Conservation (phyloP, 2,797 vertebrate species). For the Thaleichthys pacificus region DNA sequence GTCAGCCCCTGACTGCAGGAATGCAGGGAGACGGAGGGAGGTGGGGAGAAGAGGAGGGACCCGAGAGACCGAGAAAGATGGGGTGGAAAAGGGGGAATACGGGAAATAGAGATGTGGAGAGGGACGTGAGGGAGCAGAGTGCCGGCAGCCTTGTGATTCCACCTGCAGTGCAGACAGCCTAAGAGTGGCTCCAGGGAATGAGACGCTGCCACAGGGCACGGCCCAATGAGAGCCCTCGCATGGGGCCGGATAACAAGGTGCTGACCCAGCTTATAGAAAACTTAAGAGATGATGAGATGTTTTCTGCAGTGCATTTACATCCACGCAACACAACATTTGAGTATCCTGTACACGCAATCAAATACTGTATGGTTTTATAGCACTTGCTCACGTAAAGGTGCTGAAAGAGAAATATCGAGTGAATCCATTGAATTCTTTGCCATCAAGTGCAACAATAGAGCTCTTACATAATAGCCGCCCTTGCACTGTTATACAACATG, state of each 20-base stretch:
- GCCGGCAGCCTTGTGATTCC: slow-evolving; percentile 37
- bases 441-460: too few relatives aligned
- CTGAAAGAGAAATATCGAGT: too few relatives aligned
- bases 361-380: too few relatives aligned
- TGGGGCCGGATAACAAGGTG: neutral
- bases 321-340: too few relatives aligned
- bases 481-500: neutral
- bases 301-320: too few relatives aligned
- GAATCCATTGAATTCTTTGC: too few relatives aligned
- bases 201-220: slow-evolving; percentile 15
- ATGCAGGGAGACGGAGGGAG: neutral
- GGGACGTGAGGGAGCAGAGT: neutral
- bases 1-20: slow-evolving; percentile 58
- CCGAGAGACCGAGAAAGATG: neutral
- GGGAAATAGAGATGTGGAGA: slow-evolving; percentile 54
- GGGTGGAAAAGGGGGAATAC: neutral
- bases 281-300: neutral
- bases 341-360: too few relatives aligned
- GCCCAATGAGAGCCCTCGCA: slow-evolving; percentile 33
- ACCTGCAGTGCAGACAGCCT: slow-evolving; percentile 37
- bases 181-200: slow-evolving; percentile 36
- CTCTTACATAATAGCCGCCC: too few relatives aligned
- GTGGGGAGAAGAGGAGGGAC: slow-evolving; percentile 53
- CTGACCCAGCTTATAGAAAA: neutral
- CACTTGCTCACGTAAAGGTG: too few relatives aligned